Base-by-base conservation (phyloP, 2,113 vertebrate genomes). In the Mesocricetus auratus region DNA sequence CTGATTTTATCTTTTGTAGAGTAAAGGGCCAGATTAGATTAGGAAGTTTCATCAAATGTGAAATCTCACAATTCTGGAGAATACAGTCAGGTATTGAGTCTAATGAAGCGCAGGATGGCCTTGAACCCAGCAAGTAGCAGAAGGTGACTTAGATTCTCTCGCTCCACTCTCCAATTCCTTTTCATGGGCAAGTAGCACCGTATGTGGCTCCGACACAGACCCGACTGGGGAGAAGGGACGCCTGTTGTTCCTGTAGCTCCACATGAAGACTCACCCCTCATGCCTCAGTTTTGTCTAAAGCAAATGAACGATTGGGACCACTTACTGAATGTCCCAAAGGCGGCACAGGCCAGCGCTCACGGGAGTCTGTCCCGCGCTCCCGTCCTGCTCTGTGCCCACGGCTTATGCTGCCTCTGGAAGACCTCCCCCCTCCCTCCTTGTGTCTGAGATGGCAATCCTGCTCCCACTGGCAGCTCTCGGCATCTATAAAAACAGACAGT, bases 301-400 rank as follows among this genome's bases (percentile, higher is more conserved):
- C 6, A 31, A 68, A 17, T 39, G 53, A 0, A 0, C 62, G 39
- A 7, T 71, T 56, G 29, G 42, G 79, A 31, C 3, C 42, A 47
- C 60, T 56, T 9, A 22, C 0, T 29, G 3, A 16, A 69, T 42
- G 8, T 64, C 19, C 16, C 15, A 0, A 2, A 7, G 29, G 33
- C 11, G 12, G 66, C 89, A 29, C 50, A 7, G 36, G 60, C 47
- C 5, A 12, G 0, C 12, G 1, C 73, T 53, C 68, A 3, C 22
- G 9, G 21, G 71, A 45, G 53, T 5, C 58, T 60, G 22, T 10
- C 15, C 11, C 0, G 16, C 15, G 33, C 24, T 62, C 45, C n/a
- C 9, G 69, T 24, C 85, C 64, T 39, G 12, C 62, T 56, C 42
- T 17, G 9, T 16, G 31, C 79, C 71, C 29, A 2, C 8, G 60